phyloP scores from a whole-genome alignment of 2,888 invertebrate genomes.

The Monopis laevigella region DNA sequence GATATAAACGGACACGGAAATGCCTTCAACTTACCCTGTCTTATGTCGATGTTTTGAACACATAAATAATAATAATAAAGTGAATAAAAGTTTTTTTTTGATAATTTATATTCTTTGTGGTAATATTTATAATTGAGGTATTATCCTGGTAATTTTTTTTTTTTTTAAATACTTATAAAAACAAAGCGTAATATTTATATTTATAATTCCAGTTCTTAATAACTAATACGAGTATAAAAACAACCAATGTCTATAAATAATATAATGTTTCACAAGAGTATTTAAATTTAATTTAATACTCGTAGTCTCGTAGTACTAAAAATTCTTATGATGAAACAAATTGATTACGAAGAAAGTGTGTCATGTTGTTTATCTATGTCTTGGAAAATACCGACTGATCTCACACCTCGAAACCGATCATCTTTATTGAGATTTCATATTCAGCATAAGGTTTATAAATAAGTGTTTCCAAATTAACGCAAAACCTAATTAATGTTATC shows the following conservation, averaged over 20 bases:
- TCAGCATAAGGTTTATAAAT: no score
- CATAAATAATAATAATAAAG: not conserved
- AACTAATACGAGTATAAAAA: no score
- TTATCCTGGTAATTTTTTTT: no score
- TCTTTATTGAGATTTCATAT: no score
- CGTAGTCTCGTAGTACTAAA: no score
- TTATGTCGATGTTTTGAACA: not conserved
- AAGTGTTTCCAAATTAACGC: no score
- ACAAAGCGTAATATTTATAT: no score
- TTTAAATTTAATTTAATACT: slow-evolving; percentile 10
- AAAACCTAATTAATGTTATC: no score
- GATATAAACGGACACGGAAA: slow-evolving; percentile 60
- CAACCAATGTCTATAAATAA: no score
- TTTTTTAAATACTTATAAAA: no score
- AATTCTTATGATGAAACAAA: slow-evolving; percentile 9
- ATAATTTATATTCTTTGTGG: not conserved
- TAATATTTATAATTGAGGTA: not conserved
- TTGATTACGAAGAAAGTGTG: slow-evolving; percentile 8
- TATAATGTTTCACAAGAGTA: slow-evolving; percentile 8
- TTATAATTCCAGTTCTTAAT: no score
- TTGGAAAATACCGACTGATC: not conserved
- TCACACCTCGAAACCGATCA: not conserved
- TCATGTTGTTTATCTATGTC: slow-evolving; percentile 7
- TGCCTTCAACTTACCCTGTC: slow-evolving; percentile 35
- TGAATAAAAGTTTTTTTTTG: no score